Evolutionary conservation across 2,888 invertebrate species (phyloP).

Genomic region (Lepidocyrtinus sp.): DNA sequence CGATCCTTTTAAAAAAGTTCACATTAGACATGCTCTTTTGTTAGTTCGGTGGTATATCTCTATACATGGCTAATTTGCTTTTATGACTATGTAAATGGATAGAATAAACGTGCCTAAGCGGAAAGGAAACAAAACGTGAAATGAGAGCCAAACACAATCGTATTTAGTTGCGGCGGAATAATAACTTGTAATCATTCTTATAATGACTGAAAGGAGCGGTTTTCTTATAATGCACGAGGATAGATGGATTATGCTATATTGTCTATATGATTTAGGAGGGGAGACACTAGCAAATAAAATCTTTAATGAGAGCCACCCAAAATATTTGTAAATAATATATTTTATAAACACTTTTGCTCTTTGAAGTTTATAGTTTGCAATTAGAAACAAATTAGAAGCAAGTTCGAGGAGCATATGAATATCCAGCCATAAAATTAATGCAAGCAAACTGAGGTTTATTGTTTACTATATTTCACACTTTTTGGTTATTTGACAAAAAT

Average conservation of each 20-base stretch:
- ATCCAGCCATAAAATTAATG: too few species aligned
- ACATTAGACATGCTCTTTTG: background rate
- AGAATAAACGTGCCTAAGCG: slow-evolving; percentile 2
- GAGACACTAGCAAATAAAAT: slow-evolving; percentile 44
- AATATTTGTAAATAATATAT: too few species aligned
- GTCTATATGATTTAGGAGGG: slow-evolving; percentile 26
- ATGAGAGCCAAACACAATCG: background rate
- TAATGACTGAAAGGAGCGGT: background rate
- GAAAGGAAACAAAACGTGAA: slow-evolving; percentile 33
- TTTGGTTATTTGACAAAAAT: too few species aligned
- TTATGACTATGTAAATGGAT: slow-evolving; percentile 19
- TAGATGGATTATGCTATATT: too few species aligned
- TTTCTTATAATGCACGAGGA: too few species aligned
- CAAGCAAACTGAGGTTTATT: too few species aligned
- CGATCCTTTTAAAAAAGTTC: background rate
- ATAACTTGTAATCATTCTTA: background rate
- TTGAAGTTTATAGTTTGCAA: too few species aligned
- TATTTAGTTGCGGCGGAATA: background rate
- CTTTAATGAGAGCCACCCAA: slow-evolving; percentile 38
- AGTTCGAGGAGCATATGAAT: too few species aligned
- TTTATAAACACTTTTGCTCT: too few species aligned
- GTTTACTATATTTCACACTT: too few species aligned
- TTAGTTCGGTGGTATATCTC: background rate
- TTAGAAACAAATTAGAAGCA: too few species aligned
- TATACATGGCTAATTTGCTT: slow-evolving; percentile 50